Base-by-base conservation (phyloP, 1,140 invertebrate species). In the Grapholita molesta region DNA sequence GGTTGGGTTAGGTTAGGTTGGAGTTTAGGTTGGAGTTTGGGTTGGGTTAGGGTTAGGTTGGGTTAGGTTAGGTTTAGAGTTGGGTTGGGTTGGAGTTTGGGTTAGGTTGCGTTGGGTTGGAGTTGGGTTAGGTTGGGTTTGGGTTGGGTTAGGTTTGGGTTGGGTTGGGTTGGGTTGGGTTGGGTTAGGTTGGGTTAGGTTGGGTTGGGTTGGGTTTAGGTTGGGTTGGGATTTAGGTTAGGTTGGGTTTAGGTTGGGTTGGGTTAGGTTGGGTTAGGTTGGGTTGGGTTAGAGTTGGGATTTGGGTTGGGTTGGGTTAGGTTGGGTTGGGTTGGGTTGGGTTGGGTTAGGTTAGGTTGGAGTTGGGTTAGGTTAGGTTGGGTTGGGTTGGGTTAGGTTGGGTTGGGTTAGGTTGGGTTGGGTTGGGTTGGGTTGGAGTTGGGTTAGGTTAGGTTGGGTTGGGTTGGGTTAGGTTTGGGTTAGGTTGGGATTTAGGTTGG, bases 231-330 rank as follows among this genome's bases (percentile, higher is more conserved):
- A n/a, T n/a, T n/a, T n/a, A n/a, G n/a, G n/a, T n/a, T n/a, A n/a
- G n/a, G n/a, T n/a, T n/a, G n/a, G n/a, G n/a, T n/a, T n/a, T n/a
- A 78, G 77, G 77, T 83, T 82, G 68, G 78, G 79, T 83, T 78
- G 72, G 73, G 73, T 81, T 71, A 74, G 70, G 69, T 82, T 75
- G 70, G 76, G 73, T 83, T 83, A 75, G 76, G 74, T 81, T 79
- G 67, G 79, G 70, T 70, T 71, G 23, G 69, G 72, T 67, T 74
- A 71, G 68, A 69, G 72, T 73, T 74, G 69, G 77, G n/a, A n/a
- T n/a, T n/a, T n/a, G n/a, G n/a, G n/a, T n/a, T n/a, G n/a, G n/a
- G n/a, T n/a, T n/a, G n/a, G 71, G 77, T 79, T 79, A 80, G 77
- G 77, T 79, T 79, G 68, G 73, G 77, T 74, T 78, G 72, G 66